These are phyloP conservation scores for Ophioninae sp. DNA, from an alignment of 2,888 invertebrate genomes.

Conservation along the genomic window DNA sequence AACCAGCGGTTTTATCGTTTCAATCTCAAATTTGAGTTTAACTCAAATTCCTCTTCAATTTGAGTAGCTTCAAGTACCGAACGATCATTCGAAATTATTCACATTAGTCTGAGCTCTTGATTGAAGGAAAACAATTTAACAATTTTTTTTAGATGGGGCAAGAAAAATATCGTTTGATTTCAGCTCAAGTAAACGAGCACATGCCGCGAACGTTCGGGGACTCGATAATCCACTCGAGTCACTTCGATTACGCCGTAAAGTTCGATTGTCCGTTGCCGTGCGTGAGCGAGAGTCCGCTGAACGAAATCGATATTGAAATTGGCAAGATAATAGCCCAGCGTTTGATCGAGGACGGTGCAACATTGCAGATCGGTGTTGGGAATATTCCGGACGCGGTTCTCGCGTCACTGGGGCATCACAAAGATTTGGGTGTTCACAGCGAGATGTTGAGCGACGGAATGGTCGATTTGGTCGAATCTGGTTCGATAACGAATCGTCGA, in stretches of 20 bases:
- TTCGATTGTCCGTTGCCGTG: conserved; percentile 86
- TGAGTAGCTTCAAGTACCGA: too few species aligned
- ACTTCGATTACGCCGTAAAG: conserved; percentile 93
- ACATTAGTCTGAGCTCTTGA: background rate
- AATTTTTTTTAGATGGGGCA: background rate
- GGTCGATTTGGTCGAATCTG: conserved; percentile 91
- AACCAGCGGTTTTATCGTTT: too few species aligned
- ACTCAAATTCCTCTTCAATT: too few species aligned
- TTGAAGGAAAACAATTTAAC: background rate
- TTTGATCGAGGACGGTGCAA: conserved; percentile 95
- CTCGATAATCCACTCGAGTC: conserved; percentile 93
- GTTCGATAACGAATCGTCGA: conserved; percentile 93
- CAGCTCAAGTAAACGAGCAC: conserved; percentile 91
- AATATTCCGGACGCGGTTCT: conserved; percentile 97
- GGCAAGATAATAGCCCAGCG: conserved; percentile 95
- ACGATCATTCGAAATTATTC: too few species aligned
- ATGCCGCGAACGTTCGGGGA: conserved; percentile 98
- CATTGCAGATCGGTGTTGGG: conserved; percentile 97
- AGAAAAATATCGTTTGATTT: background rate
- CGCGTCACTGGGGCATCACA: conserved; percentile 89
- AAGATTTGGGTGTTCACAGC: conserved; percentile 96
- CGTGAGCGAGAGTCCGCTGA: conserved; percentile 85
- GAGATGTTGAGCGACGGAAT: conserved; percentile 99
- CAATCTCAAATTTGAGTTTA: too few species aligned
- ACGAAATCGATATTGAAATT: conserved; percentile 88